Percentiles rank a stretch among this genome's conserved stretches.
Evolutionary conservation across 2,888 invertebrate species (phyloP).

Genomic region (Epinotia brunnichana): DNA sequence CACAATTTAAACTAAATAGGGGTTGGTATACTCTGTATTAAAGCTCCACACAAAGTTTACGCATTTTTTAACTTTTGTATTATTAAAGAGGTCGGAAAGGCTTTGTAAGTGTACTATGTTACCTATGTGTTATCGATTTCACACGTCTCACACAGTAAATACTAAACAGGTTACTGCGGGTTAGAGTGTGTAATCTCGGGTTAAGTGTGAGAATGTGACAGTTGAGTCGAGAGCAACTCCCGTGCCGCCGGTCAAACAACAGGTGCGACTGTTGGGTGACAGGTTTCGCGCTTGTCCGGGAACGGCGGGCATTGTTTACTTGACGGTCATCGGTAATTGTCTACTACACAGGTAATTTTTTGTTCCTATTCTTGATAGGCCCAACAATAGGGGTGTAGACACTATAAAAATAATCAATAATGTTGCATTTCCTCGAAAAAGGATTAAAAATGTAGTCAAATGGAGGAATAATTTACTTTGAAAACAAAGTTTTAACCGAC

Average conservation of each 20-base stretch:
- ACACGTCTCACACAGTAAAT: background rate
- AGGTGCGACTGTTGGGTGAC: conserved; percentile 12
- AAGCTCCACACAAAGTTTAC: no score
- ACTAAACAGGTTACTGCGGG: background rate
- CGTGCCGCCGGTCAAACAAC: conserved; percentile 10
- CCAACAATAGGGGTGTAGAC: no score
- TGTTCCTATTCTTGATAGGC: background rate
- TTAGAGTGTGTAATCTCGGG: background rate
- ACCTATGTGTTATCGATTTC: background rate
- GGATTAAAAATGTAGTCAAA: no score
- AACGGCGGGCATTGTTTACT: background rate
- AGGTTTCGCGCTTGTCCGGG: conserved; percentile 7
- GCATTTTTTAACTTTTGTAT: no score
- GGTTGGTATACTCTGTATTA: no score
- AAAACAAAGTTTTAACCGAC: no score
- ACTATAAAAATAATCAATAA: no score
- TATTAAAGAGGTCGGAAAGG: no score
- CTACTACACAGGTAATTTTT: background rate
- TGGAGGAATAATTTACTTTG: no score
- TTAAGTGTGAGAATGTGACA: conserved; percentile 6
- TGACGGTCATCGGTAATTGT: background rate
- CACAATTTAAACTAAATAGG: no score
- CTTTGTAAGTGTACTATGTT: no score
- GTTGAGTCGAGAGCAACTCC: background rate
- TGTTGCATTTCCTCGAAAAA: no score